Conservation (phyloP, 2,888 invertebrate species). For the Thyatira batis region DNA sequence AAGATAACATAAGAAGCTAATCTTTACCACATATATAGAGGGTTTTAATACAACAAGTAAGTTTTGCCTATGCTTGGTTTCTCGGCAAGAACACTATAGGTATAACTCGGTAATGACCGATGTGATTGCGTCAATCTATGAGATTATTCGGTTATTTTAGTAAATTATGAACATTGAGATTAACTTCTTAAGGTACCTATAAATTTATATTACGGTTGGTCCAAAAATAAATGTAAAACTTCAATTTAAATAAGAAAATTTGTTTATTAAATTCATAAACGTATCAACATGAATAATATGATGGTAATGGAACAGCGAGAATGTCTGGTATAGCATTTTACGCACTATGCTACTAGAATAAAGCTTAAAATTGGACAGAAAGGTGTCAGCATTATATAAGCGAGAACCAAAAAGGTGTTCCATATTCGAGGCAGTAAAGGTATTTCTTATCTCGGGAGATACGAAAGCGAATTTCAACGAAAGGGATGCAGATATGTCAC, state of each 20-base stretch:
- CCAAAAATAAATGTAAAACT: not conserved
- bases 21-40: no score
- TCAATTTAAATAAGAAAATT: not conserved
- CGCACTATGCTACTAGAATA: not conserved
- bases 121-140: no score
- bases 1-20: no score
- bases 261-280: not conserved
- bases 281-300: not conserved
- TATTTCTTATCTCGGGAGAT: slow-evolving; percentile 4
- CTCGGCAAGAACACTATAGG: no score
- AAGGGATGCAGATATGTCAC: slow-evolving; percentile 1
- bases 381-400: not conserved
- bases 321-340: not conserved
- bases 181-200: no score
- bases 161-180: no score
- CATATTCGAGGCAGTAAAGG: slow-evolving; percentile 3
- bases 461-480: slow-evolving; percentile 2
- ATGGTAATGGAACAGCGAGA: not conserved
- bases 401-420: slow-evolving; percentile 3
- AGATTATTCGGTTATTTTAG: no score
- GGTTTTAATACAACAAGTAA: no score
- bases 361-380: not conserved
- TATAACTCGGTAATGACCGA: no score
- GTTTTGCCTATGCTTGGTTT: no score
- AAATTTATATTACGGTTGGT: not conserved